These are phyloP conservation scores for Phymatocera aterrima DNA, from an alignment of 2,888 invertebrate species.

Conservation along the genomic window DNA sequence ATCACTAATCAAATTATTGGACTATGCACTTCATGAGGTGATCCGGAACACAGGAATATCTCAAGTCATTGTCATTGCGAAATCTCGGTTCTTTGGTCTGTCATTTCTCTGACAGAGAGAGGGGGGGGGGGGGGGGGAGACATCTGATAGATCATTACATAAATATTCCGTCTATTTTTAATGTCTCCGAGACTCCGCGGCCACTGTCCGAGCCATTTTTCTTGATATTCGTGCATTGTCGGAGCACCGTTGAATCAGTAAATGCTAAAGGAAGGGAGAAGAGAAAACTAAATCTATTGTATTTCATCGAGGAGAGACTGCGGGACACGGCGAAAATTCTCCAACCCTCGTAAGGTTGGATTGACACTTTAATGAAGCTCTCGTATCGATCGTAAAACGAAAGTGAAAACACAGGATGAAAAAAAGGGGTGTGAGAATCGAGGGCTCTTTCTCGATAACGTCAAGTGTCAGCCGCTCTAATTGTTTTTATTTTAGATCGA, in stretches of 20 bases:
- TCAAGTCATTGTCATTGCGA: background rate
- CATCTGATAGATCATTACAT: background rate
- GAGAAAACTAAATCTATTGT: conserved; percentile 7
- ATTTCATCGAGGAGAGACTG: conserved; percentile 47
- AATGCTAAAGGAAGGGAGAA: background rate
- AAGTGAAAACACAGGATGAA: conserved; percentile 50
- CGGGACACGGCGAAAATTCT: conserved; percentile 47
- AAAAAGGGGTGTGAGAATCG: conserved; percentile 60
- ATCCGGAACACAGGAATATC: background rate
- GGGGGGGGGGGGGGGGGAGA: too few species aligned
- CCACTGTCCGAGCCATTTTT: background rate
- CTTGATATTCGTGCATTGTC: background rate
- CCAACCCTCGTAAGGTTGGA: conserved; percentile 63
- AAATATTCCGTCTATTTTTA: too few species aligned
- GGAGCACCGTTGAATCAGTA: background rate
- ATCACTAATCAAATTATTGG: background rate
- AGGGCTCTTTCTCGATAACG: conserved; percentile 65
- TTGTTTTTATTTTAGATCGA: conserved; percentile 65
- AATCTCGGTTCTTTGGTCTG: too few species aligned
- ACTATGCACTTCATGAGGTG: background rate
- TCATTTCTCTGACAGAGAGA: too few species aligned
- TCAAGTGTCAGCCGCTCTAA: conserved; percentile 66
- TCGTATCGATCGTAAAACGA: conserved; percentile 60
- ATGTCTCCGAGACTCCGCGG: too few species aligned
- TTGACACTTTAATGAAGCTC: conserved; percentile 70